These are phyloP conservation scores for Eurytoma adleriae DNA, from an alignment of 2,888 invertebrate species.

Conservation along the genomic window DNA sequence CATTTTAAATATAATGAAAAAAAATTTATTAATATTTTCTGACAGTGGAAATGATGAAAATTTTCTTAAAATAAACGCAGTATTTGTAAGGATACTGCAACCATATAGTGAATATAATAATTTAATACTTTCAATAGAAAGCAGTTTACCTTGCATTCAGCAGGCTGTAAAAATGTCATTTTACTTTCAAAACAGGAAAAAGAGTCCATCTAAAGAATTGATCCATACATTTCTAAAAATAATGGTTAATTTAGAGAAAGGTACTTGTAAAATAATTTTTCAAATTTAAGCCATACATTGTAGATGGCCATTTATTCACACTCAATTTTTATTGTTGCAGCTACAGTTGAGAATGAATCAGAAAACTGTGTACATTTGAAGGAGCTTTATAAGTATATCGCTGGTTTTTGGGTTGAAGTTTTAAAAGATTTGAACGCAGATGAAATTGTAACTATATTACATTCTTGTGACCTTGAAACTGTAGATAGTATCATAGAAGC, in stretches of 20 bases:
- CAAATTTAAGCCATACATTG: background rate
- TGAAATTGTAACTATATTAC: conserved; percentile 60
- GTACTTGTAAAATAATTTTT: conserved; percentile 55
- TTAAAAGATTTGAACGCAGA: conserved; percentile 57
- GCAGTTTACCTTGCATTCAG: conserved; percentile 64
- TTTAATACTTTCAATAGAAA: conserved; percentile 64
- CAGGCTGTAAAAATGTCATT: conserved; percentile 65
- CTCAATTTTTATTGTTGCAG: conserved; percentile 39
- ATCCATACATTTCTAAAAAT: conserved; percentile 61
- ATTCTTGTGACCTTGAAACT: conserved; percentile 55
- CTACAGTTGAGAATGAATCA: conserved; percentile 49
- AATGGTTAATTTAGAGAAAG: conserved; percentile 62
- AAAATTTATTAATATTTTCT: conserved; percentile 55
- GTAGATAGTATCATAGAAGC: conserved; percentile 31
- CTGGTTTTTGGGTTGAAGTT: conserved; percentile 66
- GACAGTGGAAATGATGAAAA: conserved; percentile 50
- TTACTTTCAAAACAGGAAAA: conserved; percentile 63
- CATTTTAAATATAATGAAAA: conserved; percentile 61
- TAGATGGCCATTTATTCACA: background rate
- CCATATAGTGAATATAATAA: conserved; percentile 63
- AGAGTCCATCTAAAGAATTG: conserved; percentile 55
- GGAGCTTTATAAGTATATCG: conserved; percentile 63
- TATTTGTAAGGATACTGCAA: conserved; percentile 62
- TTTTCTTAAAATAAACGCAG: conserved; percentile 60
- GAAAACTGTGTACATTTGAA: conserved; percentile 59